Percentiles rank a stretch among this genome's conserved stretches.
Evolutionary conservation across 2,888 invertebrate genomes (phyloP).

Genomic region (Dicyrtomina minuta): DNA sequence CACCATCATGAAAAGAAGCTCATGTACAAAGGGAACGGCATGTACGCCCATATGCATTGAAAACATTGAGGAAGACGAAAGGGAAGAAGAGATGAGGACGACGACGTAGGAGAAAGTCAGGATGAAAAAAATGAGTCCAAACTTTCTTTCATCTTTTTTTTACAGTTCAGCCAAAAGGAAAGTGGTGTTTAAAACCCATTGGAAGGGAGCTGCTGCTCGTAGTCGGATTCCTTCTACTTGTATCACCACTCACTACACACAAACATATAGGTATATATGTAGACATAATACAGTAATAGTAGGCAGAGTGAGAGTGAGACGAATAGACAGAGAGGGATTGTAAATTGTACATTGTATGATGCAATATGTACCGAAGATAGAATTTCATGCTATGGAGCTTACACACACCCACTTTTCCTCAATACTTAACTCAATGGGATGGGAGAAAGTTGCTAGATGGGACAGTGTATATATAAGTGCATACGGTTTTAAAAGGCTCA

Average conservation of each 20-base stretch:
- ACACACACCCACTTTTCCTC: no score
- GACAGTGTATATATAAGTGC: no score
- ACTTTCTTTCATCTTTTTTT: constrained; percentile 17
- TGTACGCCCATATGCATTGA: neutral
- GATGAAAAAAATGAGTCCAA: constrained; percentile 10
- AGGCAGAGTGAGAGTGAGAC: neutral
- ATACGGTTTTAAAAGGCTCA: no score
- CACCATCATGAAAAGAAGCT: no score
- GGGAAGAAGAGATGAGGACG: constrained; percentile 2
- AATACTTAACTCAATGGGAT: no score
- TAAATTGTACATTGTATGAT: no score
- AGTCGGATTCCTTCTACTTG: neutral
- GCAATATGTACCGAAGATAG: no score
- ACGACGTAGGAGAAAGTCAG: neutral
- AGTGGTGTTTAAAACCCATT: neutral
- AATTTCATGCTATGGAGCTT: no score
- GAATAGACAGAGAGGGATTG: neutral
- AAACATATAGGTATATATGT: no score
- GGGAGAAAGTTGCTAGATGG: no score
- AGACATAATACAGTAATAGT: neutral
- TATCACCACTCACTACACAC: no score
- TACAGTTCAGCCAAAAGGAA: constrained; percentile 19
- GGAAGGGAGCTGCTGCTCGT: neutral
- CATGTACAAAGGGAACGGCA: neutral
- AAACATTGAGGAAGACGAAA: constrained; percentile 1